Evolutionary conservation across 2,888 invertebrate genomes (phyloP).

Genomic region (Leucophora obtusa): DNA sequence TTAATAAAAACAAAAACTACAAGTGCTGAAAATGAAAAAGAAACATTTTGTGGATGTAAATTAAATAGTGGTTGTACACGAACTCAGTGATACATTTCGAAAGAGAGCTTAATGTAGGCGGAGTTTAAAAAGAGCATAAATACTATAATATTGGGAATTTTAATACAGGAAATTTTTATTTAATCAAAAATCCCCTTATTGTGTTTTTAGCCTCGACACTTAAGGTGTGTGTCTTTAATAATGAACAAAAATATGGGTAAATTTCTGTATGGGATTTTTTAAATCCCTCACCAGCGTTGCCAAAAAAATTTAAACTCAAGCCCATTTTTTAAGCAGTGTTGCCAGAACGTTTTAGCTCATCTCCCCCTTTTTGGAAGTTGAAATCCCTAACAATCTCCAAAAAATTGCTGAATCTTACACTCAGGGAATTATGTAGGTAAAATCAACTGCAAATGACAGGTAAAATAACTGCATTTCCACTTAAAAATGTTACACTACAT

Average conservation of each 20-base stretch:
- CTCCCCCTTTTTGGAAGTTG: too few species aligned
- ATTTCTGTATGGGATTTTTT: neutral
- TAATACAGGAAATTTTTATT: neutral
- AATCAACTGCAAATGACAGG: too few species aligned
- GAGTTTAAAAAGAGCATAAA: neutral
- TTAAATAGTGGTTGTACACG: conserved; percentile 12
- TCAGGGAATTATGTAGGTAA: too few species aligned
- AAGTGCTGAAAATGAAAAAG: conserved; percentile 16
- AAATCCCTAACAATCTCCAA: too few species aligned
- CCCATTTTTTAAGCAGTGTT: too few species aligned
- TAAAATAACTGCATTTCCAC: too few species aligned
- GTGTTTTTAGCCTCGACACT: neutral
- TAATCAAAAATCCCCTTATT: neutral
- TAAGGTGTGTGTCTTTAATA: neutral
- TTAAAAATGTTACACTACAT: too few species aligned
- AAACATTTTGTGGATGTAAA: conserved; percentile 4
- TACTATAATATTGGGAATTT: neutral
- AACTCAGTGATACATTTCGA: neutral
- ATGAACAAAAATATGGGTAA: neutral
- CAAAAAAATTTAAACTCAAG: too few species aligned
- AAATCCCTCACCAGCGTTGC: too few species aligned
- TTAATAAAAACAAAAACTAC: conserved; percentile 7
- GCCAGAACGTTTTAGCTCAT: too few species aligned
- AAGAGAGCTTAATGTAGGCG: neutral
- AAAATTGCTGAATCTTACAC: too few species aligned